These are phyloP conservation scores for Pegoplata infirma DNA, from an alignment of 2,888 invertebrate species.

Conservation along the genomic window DNA sequence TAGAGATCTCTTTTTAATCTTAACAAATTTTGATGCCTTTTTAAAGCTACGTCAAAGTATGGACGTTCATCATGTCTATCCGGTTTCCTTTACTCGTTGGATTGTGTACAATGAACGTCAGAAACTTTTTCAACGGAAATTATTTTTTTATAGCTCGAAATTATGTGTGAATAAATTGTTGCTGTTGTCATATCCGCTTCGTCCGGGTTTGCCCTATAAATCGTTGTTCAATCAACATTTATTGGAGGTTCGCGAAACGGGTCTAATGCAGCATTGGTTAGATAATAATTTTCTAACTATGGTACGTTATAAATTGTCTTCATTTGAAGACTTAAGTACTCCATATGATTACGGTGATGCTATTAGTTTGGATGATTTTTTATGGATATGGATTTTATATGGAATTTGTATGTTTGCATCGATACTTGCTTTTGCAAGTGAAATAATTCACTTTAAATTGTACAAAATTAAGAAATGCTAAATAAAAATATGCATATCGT, in stretches of 20 bases:
- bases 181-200: constrained; percentile 38
- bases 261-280: constrained; percentile 55
- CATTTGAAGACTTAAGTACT: constrained; percentile 44
- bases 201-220: constrained; percentile 52
- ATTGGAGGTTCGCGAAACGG: constrained; percentile 46
- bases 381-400: constrained; percentile 55
- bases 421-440: constrained; percentile 9
- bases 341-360: constrained; percentile 10
- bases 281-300: constrained; percentile 46
- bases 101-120: constrained; percentile 49
- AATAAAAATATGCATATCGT: no score
- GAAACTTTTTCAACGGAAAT: constrained; percentile 30
- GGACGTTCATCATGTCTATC: constrained; percentile 46
- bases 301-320: constrained; percentile 42
- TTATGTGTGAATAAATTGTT: constrained; percentile 38
- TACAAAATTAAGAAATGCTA: no score
- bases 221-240: constrained; percentile 49
- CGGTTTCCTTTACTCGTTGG: constrained; percentile 45
- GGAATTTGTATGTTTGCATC: neutral
- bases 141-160: constrained; percentile 47
- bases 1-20: constrained; percentile 19
- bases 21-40: neutral
- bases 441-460: constrained; percentile 4
- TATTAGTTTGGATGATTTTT: constrained; percentile 33
- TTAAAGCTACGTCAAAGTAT: constrained; percentile 35